Percentiles rank a stretch among this genome's conserved stretches.
These are phyloP conservation scores for Chrysoperla carnea DNA, from an alignment of 1,140 invertebrate genomes.

Conservation along the genomic window DNA sequence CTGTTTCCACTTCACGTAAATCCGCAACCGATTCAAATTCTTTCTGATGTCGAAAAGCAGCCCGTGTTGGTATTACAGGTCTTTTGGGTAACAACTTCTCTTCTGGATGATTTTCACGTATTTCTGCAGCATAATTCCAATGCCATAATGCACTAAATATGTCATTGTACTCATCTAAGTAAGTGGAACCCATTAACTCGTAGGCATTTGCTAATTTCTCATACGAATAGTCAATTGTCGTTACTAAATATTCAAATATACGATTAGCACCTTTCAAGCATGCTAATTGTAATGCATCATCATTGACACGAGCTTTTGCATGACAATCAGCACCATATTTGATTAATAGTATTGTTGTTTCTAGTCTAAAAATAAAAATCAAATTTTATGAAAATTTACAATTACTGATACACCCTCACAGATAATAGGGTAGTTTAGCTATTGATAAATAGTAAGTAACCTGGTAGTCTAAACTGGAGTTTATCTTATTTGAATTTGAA, in stretches of 20 bases:
- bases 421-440: neutral
- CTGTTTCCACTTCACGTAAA: constrained; percentile 47
- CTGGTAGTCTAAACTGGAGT: neutral
- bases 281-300: constrained; percentile 80
- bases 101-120: constrained; percentile 23
- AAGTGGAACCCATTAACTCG: constrained; percentile 70
- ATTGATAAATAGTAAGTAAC: too few species aligned
- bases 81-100: constrained; percentile 28
- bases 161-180: constrained; percentile 67
- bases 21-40: constrained; percentile 58
- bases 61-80: constrained; percentile 31
- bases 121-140: constrained; percentile 45
- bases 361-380: constrained; percentile 33
- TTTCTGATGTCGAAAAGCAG: constrained; percentile 39
- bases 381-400: constrained; percentile 1
- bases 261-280: constrained; percentile 71
- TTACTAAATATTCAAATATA: constrained; percentile 61
- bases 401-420: constrained; percentile 2
- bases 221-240: constrained; percentile 37
- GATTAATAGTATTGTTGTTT: constrained; percentile 68
- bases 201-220: constrained; percentile 63
- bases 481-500: neutral
- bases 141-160: constrained; percentile 38
- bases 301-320: constrained; percentile 60
- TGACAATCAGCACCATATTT: constrained; percentile 62